Percentiles rank a stretch among this genome's conserved stretches.
These are phyloP conservation scores for Congeria kusceri DNA, from an alignment of 2,888 invertebrate species.

Conservation along the genomic window DNA sequence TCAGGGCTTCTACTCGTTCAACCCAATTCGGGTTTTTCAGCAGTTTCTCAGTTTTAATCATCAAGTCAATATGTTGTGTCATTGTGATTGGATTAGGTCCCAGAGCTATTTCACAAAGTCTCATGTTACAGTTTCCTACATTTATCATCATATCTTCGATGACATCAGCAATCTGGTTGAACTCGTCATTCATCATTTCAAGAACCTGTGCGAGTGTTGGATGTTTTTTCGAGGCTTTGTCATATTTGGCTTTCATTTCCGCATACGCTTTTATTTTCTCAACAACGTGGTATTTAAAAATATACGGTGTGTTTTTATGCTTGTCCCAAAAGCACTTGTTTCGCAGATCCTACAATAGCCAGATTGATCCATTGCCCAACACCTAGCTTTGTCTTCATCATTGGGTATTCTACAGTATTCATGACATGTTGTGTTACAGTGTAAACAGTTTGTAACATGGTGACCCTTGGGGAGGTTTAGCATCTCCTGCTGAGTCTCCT, in stretches of 20 bases:
- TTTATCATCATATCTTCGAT: slow-evolving; percentile 8
- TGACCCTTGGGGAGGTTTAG: too few relatives aligned
- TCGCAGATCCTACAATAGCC: too few relatives aligned
- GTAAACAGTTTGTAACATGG: slow-evolving; percentile 15
- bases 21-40: slow-evolving; percentile 8
- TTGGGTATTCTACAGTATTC: neutral
- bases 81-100: slow-evolving; percentile 23
- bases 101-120: slow-evolving; percentile 23
- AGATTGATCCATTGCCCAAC: slow-evolving; percentile 11
- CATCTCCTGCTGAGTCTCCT: neutral
- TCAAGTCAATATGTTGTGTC: slow-evolving; percentile 21
- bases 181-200: neutral
- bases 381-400: slow-evolving; percentile 12
- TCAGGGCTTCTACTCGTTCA: slow-evolving; percentile 1
- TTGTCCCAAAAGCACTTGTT: too few relatives aligned
- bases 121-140: slow-evolving; percentile 3
- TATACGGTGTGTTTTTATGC: too few relatives aligned
- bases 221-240: neutral
- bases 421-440: slow-evolving; percentile 21
- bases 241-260: slow-evolving; percentile 1
- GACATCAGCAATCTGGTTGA: neutral
- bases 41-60: slow-evolving; percentile 20
- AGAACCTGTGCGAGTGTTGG: neutral
- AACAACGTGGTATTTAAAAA: neutral
- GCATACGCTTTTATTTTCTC: neutral